Percentiles rank a stretch among this genome's conserved stretches.
Conservation (phyloP, 2,797 vertebrate species). For the Euphonia xanthogaster region DNA sequence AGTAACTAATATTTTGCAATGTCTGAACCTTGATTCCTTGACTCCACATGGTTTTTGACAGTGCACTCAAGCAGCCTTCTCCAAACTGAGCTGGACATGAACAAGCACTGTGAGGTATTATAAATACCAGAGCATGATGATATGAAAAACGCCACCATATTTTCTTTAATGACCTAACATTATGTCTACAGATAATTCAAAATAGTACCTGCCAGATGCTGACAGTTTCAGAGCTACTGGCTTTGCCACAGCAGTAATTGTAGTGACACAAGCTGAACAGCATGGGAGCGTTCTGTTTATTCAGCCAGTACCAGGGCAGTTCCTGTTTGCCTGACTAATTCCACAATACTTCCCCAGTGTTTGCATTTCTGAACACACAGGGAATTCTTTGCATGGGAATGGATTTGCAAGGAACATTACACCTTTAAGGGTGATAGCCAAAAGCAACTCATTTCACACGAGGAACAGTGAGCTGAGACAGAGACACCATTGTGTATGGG, state of each 20-base stretch:
- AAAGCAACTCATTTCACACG: conserved; percentile 7
- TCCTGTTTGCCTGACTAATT: conserved; percentile 56
- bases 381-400: conserved; percentile 14
- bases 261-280: conserved; percentile 15
- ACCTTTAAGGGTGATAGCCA: background rate
- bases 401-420: background rate
- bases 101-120: background rate
- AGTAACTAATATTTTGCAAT: background rate
- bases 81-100: background rate
- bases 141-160: background rate
- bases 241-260: background rate
- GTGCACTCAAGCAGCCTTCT: background rate
- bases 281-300: conserved; percentile 1
- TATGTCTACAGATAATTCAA: background rate
- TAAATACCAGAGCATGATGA: background rate
- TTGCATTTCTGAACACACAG: conserved; percentile 34
- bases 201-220: background rate
- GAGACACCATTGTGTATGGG: background rate
- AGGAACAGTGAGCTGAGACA: background rate
- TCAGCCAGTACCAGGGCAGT: conserved; percentile 3
- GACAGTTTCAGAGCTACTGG: conserved; percentile 10
- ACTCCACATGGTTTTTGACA: background rate
- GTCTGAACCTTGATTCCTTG: background rate
- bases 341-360: background rate
- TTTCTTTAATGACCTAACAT: background rate